phyloP scores from a whole-genome alignment of 2,797 vertebrate genomes.

The Gastrophryne carolinensis region DNA sequence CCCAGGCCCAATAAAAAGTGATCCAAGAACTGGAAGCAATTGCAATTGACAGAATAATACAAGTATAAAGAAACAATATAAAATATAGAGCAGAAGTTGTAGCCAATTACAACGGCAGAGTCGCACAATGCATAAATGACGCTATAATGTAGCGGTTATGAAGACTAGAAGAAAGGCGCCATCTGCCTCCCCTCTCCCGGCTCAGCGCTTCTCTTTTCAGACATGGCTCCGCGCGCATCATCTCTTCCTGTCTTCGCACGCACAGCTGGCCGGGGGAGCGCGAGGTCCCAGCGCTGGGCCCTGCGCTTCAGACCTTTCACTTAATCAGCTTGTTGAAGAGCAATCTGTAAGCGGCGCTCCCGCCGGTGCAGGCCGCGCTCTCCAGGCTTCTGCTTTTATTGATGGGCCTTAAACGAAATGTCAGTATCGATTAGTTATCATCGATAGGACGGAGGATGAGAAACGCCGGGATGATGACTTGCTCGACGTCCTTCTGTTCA shows the following conservation, averaged over 20 bases:
- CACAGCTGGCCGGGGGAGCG: conserved; percentile 19
- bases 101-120: too few species aligned
- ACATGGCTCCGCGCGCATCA: background rate
- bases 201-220: background rate
- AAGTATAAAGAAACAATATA: too few species aligned
- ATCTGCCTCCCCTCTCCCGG: background rate
- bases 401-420: conserved; percentile 2
- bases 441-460: background rate
- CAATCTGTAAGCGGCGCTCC: background rate
- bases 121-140: too few species aligned
- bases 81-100: too few species aligned
- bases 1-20: too few species aligned
- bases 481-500: background rate
- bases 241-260: background rate
- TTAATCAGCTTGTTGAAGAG: conserved; percentile 20
- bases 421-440: conserved; percentile 33
- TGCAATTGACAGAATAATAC: too few species aligned
- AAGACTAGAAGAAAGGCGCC: background rate
- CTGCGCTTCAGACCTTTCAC: background rate
- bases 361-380: background rate
- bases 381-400: conserved; percentile 11
- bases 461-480: background rate
- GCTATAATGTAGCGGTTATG: too few species aligned
- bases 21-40: too few species aligned
- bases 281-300: conserved; percentile 7